Evolutionary conservation across 2,888 invertebrate species (phyloP), one percentile per base, ranked within the genome.

Genomic region (Galeruca laticollis): DNA sequence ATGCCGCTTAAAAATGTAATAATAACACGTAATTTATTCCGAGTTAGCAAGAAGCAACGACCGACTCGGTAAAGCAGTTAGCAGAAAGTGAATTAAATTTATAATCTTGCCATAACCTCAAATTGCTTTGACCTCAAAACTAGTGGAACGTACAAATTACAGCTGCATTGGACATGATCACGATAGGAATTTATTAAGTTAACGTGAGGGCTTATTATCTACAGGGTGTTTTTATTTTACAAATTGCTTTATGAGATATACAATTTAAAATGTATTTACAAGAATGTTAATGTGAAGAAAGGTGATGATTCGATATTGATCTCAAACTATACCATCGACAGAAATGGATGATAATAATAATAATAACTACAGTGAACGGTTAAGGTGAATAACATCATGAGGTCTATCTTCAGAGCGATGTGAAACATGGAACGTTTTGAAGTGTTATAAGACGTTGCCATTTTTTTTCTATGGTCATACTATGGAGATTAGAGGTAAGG

Each of bases 31-130:
- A 69, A 69, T 69, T 69, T 69, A 60, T 56, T 62, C 56, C 21
- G 21, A 31, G 20, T 35, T 52, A 35, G 43, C 59, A 47, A 47
- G 49, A 61, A 54, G 15, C 57, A 49, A 59, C 66, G 66, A 60
- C 57, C 66, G 18, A 15, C 8, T 57, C 66, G 66, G 49, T 51
- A 47, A 57, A 59, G 66, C 31, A 40, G 65, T 66, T 67, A 62
- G 63, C 65, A 67, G 70, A 70, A 70, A 70, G 70, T 70, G 70
- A 70, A 70, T 67, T 62, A 59, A 70, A 67, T 66, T 67, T 70
- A 52, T 59, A 62, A 67, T 57, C 66, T 59, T 66, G 31, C 52
- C 62, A 67, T 67, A 68, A 61, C 65, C 64, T 60, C 69, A 69
- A 69, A 69, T 69, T 60, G 65, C 49, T 69, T 65, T 60, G 69